Base-by-base conservation (phyloP, 2,888 invertebrate genomes). In the Drosophila neonasuta region DNA sequence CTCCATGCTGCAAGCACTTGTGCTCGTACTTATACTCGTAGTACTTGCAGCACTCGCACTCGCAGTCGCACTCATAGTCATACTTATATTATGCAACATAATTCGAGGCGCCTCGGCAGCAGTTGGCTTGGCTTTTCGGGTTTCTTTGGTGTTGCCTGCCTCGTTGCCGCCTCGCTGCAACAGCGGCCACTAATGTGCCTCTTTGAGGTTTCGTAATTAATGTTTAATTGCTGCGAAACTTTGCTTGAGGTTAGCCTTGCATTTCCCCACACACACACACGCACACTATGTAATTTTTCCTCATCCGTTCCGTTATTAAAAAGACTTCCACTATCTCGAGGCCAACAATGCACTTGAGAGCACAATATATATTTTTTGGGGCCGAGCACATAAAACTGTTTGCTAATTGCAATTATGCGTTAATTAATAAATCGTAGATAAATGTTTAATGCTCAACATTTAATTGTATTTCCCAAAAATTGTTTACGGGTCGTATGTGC, bases 201-300 rank as follows among this genome's bases (percentile, higher is more conserved):
- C 85, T 72, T 84, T 74, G 81, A 76, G 81, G 81, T 68, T 64
- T 71, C 63, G 70, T 83, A 83, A 81, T 86, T 86, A 80, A 68
- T 79, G 78, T 75, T 71, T 77, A 77, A 77, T 77, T 77, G 78
- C 76, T 77, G 78, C 71, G 63, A 71, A 78, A 77, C 78, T 77
- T 77, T 78, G 74, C 74, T 65, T 63, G 63, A 57, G 76, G 76
- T 73, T 69, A 69, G 77, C 64, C 73, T 44, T 34, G 48, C 49
- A 48, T 45, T 58, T 58, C 7, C 52, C 24, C 15, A 34, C 36
- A 46, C 36, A 39, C 46, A 44, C 50, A 15, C 17, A 17, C 17
- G 15, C 13, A 45, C 36, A 59, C 49, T 50, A 61, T 61, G 39
- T 39, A 42, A 42, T 68, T 71, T 51, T 61, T 52, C 9, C 49